These are phyloP conservation scores for Pocillopora meandrina DNA, from an alignment of 92 coral and sea anemone species.

Conservation along the genomic window DNA sequence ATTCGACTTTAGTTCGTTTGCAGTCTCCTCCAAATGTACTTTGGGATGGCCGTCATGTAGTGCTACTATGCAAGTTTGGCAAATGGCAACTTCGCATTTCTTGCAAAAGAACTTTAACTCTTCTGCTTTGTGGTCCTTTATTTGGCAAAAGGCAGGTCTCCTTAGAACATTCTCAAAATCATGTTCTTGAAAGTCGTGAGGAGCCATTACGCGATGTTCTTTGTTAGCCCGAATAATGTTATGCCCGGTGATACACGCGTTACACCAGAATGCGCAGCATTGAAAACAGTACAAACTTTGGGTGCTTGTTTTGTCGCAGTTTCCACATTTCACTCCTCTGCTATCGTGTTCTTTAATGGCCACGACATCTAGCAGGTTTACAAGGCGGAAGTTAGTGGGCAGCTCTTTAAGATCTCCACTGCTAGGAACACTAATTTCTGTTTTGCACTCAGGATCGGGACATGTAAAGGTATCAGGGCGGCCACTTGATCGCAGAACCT, in stretches of 20 bases:
- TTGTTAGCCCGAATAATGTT: not conserved
- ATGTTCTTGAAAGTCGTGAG: not conserved
- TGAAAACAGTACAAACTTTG: constrained; percentile 15
- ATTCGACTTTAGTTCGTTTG: not conserved
- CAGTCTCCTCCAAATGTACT: constrained; percentile 1
- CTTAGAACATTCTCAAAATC: not conserved
- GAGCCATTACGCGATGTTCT: not conserved
- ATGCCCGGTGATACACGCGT: not conserved
- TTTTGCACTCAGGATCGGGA: not conserved
- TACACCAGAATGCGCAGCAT: constrained; percentile 22
- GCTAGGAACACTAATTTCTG: not conserved
- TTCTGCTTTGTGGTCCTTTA: constrained; percentile 29
- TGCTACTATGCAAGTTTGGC: not conserved
- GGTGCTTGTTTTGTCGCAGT: constrained; percentile 13
- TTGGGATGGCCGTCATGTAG: constrained; percentile 8
- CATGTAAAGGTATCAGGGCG: not conserved
- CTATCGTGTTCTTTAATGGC: constrained; percentile 3
- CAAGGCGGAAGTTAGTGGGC: constrained; percentile 3
- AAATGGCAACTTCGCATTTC: constrained; percentile 5
- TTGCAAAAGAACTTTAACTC: constrained; percentile 36
- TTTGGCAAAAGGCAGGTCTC: not conserved
- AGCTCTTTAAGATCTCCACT: not conserved
- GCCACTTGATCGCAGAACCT: not conserved
- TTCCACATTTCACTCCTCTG: constrained; percentile 4
- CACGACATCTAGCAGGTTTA: constrained; percentile 6